Percentiles rank a stretch among this genome's conserved stretches.
Conservation (phyloP, 2,888 invertebrate genomes). For the Seladonia tumulorum region DNA sequence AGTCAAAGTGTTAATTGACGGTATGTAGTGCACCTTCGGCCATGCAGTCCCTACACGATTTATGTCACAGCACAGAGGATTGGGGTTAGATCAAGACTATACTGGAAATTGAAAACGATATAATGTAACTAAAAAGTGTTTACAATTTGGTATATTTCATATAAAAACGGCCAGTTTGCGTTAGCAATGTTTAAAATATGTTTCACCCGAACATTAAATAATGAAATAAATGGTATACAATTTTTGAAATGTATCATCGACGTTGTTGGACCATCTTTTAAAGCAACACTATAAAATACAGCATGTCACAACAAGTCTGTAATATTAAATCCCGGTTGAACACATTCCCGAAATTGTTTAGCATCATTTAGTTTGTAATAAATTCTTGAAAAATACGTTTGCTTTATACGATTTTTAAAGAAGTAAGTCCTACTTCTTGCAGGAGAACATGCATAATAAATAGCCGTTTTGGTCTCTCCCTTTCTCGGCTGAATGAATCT, state of each 20-base stretch:
- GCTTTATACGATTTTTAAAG: too few relatives aligned
- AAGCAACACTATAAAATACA: background rate
- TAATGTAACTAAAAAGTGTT: background rate
- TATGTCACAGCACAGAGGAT: too few relatives aligned
- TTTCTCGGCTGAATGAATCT: too few relatives aligned
- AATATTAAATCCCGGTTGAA: background rate
- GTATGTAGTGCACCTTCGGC: too few relatives aligned
- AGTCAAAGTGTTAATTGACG: too few relatives aligned
- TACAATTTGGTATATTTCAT: accelerated
- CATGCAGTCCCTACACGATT: too few relatives aligned
- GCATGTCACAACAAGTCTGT: background rate
- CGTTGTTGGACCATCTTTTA: background rate
- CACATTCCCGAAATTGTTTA: background rate
- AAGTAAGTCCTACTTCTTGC: background rate
- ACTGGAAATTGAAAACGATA: background rate
- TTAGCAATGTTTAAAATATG: background rate
- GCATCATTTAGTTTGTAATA: background rate
- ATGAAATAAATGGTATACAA: too few relatives aligned
- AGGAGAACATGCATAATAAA: too few relatives aligned
- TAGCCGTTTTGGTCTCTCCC: too few relatives aligned
- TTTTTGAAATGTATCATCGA: background rate
- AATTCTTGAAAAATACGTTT: too few relatives aligned
- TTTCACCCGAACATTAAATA: background rate
- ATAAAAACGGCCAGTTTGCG: background rate
- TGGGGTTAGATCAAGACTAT: too few relatives aligned